A percentile compares a stretch with the other conserved stretches of the same genome.
phyloP scores from a whole-genome alignment of 2,113 vertebrate genomes.

The Coregonus clupeaformis region DNA sequence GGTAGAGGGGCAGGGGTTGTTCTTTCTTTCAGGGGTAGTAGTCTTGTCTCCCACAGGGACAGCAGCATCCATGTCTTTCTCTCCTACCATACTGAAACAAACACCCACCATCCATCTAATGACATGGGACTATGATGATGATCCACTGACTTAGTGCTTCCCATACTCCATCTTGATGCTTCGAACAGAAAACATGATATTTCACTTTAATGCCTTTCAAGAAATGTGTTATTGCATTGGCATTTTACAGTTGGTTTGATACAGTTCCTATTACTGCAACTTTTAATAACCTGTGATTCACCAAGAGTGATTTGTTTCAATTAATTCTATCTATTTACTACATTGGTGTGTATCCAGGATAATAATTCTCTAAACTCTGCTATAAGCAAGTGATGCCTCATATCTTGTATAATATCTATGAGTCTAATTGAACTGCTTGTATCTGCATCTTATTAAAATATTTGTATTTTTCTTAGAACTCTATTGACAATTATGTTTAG shows the following conservation, averaged over 20 bases:
- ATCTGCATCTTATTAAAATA: background rate
- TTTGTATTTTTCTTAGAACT: background rate
- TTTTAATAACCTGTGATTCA: background rate
- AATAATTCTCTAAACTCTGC: background rate
- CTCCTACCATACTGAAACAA: slow-evolving; percentile 1
- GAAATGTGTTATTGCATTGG: slow-evolving; percentile 12
- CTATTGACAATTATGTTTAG: too few species aligned
- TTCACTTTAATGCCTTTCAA: slow-evolving; percentile 49
- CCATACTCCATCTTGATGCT: slow-evolving; percentile 35
- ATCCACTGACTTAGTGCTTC: slow-evolving; percentile 17
- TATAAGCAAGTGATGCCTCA: background rate
- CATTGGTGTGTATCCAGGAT: slow-evolving; percentile 2
- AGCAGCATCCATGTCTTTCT: too few species aligned
- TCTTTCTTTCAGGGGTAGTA: background rate
- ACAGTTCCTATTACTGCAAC: slow-evolving; percentile 26
- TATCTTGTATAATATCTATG: background rate
- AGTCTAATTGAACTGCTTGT: background rate
- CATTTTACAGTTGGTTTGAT: slow-evolving; percentile 50
- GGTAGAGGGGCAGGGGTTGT: background rate
- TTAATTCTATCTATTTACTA: slow-evolving; percentile 27
- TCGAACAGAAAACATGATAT: slow-evolving; percentile 22
- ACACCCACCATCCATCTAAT: slow-evolving; percentile 13
- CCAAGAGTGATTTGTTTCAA: slow-evolving; percentile 19
- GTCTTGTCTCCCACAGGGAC: background rate
- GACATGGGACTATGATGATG: slow-evolving; percentile 17